phyloP scores from a whole-genome alignment of 2,797 vertebrate species.

The Anguilla marmorata region DNA sequence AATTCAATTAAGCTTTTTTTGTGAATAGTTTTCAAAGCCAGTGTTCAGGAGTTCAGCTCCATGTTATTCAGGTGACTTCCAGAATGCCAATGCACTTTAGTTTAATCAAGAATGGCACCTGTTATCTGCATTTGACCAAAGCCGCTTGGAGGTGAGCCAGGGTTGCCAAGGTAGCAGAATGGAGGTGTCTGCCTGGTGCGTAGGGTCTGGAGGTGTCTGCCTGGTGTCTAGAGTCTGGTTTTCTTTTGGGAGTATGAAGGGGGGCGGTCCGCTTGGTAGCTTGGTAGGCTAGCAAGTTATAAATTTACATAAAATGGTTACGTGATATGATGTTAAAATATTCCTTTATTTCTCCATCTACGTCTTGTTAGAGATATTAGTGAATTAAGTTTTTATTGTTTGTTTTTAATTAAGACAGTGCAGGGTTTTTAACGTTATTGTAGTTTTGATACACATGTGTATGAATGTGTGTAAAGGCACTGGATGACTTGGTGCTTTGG shows the following conservation, averaged over 20 bases:
- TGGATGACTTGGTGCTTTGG: not conserved
- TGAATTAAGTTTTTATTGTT: no score
- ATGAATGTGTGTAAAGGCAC: not conserved
- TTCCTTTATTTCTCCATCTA: not conserved
- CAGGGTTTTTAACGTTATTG: not conserved
- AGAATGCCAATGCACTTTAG: not conserved
- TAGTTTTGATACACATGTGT: not conserved
- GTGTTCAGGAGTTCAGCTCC: conserved; percentile 2
- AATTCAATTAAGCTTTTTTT: conserved; percentile 44
- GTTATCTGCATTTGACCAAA: not conserved
- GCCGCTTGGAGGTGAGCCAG: not conserved
- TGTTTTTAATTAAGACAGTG: no score
- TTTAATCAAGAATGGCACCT: not conserved
- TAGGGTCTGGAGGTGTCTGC: not conserved
- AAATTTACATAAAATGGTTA: not conserved
- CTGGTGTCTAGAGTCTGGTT: not conserved
- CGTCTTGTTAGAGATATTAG: not conserved
- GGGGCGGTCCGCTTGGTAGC: not conserved
- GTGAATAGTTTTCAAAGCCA: conserved; percentile 45
- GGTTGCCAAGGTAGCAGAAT: not conserved
- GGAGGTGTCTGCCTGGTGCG: not conserved
- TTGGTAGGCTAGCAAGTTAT: not conserved
- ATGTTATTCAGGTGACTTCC: not conserved
- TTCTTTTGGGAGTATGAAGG: not conserved
- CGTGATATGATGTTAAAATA: not conserved